These are phyloP conservation scores for Pangasius larnaudii DNA, from an alignment of 2,797 vertebrate species.

Conservation along the genomic window DNA sequence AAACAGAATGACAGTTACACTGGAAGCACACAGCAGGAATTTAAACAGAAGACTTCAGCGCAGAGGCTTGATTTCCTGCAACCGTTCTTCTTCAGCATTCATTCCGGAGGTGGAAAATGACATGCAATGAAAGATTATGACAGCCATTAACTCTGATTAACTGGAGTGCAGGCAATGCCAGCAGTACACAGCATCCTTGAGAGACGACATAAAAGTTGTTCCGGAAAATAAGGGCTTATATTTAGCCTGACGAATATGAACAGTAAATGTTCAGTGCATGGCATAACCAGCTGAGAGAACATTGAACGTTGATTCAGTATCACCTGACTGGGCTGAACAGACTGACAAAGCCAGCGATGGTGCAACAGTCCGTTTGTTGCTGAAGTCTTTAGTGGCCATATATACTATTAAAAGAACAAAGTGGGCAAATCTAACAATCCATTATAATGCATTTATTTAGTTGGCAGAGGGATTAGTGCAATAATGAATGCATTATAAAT, in stretches of 20 bases:
- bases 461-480: not conserved
- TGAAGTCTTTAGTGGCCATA: not conserved
- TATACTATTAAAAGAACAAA: not conserved
- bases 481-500: not conserved
- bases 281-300: constrained; percentile 5
- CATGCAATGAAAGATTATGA: not conserved
- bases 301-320: not conserved
- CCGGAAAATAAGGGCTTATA: not conserved
- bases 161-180: not conserved
- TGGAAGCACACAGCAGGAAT: constrained; percentile 7
- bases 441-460: not conserved
- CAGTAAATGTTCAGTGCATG: not conserved
- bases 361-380: not conserved
- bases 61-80: constrained; percentile 11
- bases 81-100: constrained; percentile 1
- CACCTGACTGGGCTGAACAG: not conserved
- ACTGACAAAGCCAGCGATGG: not conserved
- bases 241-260: not conserved
- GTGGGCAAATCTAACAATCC: not conserved
- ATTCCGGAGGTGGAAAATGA: constrained; percentile 12
- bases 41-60: not conserved
- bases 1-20: constrained; percentile 10
- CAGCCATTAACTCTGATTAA: constrained; percentile 21
- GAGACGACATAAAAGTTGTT: not conserved
- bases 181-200: constrained; percentile 2